A percentile compares a stretch with the other conserved stretches of the same genome.
Conservation (phyloP, 2,888 invertebrate species). For the Dinocampus coccinellae region DNA sequence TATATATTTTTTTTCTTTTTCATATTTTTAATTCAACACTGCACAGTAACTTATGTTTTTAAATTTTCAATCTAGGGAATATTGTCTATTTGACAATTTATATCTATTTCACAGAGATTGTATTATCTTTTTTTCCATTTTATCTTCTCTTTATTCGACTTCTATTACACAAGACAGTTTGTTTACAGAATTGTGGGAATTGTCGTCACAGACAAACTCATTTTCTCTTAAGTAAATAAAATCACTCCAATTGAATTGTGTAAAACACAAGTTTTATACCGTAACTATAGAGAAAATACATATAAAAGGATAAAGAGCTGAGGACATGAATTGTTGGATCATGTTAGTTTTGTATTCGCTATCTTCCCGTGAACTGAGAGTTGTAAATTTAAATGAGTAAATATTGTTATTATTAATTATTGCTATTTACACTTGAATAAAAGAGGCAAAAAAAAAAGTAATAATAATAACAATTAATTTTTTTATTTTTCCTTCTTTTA, state of each 20-base stretch:
- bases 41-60: background rate
- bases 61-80: conserved; percentile 14
- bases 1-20: background rate
- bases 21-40: background rate
- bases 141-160: background rate
- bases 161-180: background rate
- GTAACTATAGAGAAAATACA: background rate
- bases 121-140: conserved; percentile 11
- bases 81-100: conserved; percentile 29
- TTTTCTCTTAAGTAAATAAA: conserved; percentile 32
- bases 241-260: background rate
- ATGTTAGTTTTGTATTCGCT: background rate
- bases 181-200: conserved; percentile 16
- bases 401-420: conserved; percentile 15
- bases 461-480: background rate
- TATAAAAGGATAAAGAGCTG: background rate
- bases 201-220: conserved; percentile 28
- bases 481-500: background rate
- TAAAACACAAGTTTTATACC: conserved; percentile 1
- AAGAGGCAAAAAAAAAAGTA: background rate
- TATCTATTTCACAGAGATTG: conserved; percentile 11
- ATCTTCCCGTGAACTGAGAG: background rate
- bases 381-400: conserved; percentile 15
- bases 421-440: conserved; percentile 2
- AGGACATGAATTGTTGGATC: background rate